phyloP scores from a whole-genome alignment of 2,113 vertebrate genomes.

The Prietella phreatophila region DNA sequence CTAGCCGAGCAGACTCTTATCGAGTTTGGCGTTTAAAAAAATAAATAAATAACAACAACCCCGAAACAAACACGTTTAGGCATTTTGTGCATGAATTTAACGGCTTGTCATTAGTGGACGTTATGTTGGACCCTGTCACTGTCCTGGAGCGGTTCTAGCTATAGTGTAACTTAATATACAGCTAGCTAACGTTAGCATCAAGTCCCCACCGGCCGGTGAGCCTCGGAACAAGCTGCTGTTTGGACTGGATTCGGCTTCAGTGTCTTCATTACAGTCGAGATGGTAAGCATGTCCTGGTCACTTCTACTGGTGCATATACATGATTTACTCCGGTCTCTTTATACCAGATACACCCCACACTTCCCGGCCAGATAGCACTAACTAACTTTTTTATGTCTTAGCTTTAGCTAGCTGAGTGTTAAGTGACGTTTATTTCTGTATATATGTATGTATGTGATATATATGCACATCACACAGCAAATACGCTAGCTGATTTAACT shows the following conservation, averaged over 20 bases:
- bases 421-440: not conserved
- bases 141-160: not conserved
- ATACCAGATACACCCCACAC: not conserved
- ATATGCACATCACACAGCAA: not conserved
- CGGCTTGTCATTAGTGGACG: not conserved
- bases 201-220: not conserved
- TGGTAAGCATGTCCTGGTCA: not conserved
- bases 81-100: not conserved
- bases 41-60: no score
- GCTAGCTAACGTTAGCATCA: constrained; percentile 6
- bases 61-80: not conserved
- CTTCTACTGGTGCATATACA: not conserved
- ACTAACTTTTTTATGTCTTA: not conserved
- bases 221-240: not conserved
- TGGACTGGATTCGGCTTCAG: not conserved
- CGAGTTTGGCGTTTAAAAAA: not conserved
- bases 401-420: not conserved
- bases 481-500: not conserved
- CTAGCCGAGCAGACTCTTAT: not conserved
- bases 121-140: constrained; percentile 20
- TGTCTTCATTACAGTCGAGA: not conserved
- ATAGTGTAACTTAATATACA: not conserved
- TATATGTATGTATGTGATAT: no score
- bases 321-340: not conserved
- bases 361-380: not conserved